Percentiles rank a stretch among this genome's conserved stretches.
phyloP scores from a whole-genome alignment of 2,888 invertebrate genomes.

The Leptothorax acervorum region DNA sequence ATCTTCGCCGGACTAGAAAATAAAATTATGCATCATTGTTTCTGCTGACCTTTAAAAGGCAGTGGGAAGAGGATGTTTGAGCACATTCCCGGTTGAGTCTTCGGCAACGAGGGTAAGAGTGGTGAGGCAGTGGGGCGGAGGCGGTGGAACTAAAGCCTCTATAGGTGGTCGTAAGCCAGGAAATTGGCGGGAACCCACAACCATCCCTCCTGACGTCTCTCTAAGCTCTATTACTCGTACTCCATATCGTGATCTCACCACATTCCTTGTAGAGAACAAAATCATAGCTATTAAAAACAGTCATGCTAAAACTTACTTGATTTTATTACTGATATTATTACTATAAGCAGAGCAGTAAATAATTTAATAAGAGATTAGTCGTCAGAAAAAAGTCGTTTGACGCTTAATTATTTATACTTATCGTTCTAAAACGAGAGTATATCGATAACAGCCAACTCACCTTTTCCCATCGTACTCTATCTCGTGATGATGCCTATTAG shows the following conservation, averaged over 20 bases:
- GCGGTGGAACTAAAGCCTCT: constrained; percentile 82
- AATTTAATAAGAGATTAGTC: constrained; percentile 24
- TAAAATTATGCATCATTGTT: constrained; percentile 31
- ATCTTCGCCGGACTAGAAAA: constrained; percentile 14
- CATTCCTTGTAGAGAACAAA: constrained; percentile 76
- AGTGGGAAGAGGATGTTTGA: constrained; percentile 88
- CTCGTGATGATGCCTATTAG: constrained; percentile 72
- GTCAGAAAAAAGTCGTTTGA: neutral
- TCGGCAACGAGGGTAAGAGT: constrained; percentile 88
- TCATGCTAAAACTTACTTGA: neutral
- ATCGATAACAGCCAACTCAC: constrained; percentile 65
- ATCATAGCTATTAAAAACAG: neutral
- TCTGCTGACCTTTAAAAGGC: constrained; percentile 82
- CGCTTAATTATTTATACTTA: neutral
- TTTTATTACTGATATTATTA: constrained; percentile 1
- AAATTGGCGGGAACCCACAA: constrained; percentile 82
- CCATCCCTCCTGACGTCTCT: constrained; percentile 82
- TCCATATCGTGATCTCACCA: constrained; percentile 82
- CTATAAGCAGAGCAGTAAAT: neutral
- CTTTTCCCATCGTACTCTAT: constrained; percentile 82
- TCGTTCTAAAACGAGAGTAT: neutral
- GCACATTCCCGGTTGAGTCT: constrained; percentile 89
- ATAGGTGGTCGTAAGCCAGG: constrained; percentile 81
- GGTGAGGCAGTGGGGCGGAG: constrained; percentile 80
- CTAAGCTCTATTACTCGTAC: constrained; percentile 83